Conservation (phyloP, 1,140 invertebrate genomes). For the Scaptomyza montana region DNA sequence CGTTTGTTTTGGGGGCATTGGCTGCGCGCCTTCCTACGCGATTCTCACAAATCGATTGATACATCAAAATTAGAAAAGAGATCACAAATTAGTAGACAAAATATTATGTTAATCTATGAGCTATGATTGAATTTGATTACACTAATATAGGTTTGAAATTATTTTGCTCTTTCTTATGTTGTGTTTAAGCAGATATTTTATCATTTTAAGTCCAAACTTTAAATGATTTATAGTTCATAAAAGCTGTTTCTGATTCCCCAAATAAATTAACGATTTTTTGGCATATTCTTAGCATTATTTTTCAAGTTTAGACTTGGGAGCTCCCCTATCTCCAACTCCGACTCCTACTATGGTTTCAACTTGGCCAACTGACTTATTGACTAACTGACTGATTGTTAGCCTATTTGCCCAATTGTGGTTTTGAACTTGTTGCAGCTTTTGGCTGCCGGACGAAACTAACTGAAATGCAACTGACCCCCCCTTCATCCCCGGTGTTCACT, state of each 20-base stretch:
- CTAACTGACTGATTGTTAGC: conserved; percentile 32
- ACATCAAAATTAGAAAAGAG: conserved; percentile 23
- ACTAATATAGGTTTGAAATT: no score
- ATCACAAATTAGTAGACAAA: conserved; percentile 10
- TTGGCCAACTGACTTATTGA: conserved; percentile 18
- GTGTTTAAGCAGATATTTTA: no score
- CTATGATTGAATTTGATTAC: neutral
- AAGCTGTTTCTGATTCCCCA: no score
- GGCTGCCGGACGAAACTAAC: conserved; percentile 24
- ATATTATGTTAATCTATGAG: conserved; percentile 24
- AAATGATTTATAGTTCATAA: no score
- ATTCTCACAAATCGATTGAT: conserved; percentile 40
- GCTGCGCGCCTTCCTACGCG: conserved; percentile 63
- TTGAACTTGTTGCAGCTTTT: conserved; percentile 68
- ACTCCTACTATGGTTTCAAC: no score
- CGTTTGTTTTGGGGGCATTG: conserved; percentile 50
- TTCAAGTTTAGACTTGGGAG: no score
- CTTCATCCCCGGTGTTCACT: neutral
- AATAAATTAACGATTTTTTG: no score
- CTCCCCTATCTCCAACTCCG: neutral
- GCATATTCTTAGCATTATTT: no score
- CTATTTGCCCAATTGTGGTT: conserved; percentile 80
- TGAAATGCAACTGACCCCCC: neutral
- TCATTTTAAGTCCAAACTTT: no score
- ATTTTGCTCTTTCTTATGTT: neutral